These are phyloP conservation scores for Halocaridina rubra DNA, from an alignment of 2,888 invertebrate genomes.

Conservation along the genomic window DNA sequence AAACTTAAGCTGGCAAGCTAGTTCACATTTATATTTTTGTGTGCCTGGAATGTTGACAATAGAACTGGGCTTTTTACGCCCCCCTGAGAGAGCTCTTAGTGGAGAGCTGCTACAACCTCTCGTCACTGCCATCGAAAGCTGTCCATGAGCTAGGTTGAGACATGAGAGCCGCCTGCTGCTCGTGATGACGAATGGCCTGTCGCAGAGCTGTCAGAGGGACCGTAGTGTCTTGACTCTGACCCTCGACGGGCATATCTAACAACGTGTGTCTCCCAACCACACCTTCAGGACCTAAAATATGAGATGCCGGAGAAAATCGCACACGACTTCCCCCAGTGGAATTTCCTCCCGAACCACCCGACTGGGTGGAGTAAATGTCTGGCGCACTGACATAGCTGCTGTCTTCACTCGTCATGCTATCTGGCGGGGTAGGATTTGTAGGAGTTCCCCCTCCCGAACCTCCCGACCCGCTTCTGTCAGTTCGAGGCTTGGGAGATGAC, in stretches of 20 bases:
- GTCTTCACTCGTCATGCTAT: constrained; percentile 84
- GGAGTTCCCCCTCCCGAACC: constrained; percentile 77
- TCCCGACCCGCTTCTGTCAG: constrained; percentile 66
- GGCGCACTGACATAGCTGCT: constrained; percentile 61
- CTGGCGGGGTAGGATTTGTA: constrained; percentile 87
- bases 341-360: constrained; percentile 45
- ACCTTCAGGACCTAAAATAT: constrained; percentile 24
- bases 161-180: constrained; percentile 15
- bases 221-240: constrained; percentile 44
- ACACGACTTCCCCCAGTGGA: constrained; percentile 42
- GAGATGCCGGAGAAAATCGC: constrained; percentile 48
- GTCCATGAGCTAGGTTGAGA: constrained; percentile 44
- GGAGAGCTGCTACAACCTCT: constrained; percentile 50
- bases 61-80: constrained; percentile 27
- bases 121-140: constrained; percentile 46
- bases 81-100: constrained; percentile 23
- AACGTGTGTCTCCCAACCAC: constrained; percentile 34
- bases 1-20: constrained; percentile 6
- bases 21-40: neutral
- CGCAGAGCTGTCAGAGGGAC: constrained; percentile 39
- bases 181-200: constrained; percentile 21
- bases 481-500: constrained; percentile 40
- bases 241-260: constrained; percentile 58
- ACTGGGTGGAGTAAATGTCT: constrained; percentile 50
- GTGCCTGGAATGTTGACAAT: constrained; percentile 27